Percentiles rank a stretch among this genome's conserved stretches.
Conservation (phyloP, 1,140 invertebrate species). For the Ceratitis capitata region DNA sequence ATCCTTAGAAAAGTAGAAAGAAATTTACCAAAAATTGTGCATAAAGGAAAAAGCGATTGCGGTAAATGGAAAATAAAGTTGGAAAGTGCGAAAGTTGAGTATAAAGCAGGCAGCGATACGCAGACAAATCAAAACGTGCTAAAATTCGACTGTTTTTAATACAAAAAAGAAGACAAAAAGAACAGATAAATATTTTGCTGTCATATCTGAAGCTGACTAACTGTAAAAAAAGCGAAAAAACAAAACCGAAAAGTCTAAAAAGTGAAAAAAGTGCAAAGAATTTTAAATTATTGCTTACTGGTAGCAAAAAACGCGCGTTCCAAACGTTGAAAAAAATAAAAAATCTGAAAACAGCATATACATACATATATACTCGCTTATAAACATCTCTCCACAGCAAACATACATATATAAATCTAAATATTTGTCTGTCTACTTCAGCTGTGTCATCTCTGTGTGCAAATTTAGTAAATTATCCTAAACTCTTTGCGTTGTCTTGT, state of each 20-base stretch:
- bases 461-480: background rate
- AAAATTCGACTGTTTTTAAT: background rate
- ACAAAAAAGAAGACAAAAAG: background rate
- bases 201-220: background rate
- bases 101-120: background rate
- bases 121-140: background rate
- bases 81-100: no score
- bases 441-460: background rate
- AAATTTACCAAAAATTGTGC: background rate
- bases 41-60: background rate
- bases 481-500: background rate
- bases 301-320: background rate
- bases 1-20: background rate
- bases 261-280: background rate
- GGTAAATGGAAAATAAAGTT: no score
- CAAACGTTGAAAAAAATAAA: background rate
- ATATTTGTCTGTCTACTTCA: background rate
- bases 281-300: background rate
- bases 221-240: background rate
- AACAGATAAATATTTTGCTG: background rate
- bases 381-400: background rate
- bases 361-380: background rate
- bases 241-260: background rate
- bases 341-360: background rate
- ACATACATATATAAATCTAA: background rate